Percentiles rank a stretch among this genome's conserved stretches.
phyloP scores from a whole-genome alignment of 2,113 vertebrate genomes.

The Tyto alba region DNA sequence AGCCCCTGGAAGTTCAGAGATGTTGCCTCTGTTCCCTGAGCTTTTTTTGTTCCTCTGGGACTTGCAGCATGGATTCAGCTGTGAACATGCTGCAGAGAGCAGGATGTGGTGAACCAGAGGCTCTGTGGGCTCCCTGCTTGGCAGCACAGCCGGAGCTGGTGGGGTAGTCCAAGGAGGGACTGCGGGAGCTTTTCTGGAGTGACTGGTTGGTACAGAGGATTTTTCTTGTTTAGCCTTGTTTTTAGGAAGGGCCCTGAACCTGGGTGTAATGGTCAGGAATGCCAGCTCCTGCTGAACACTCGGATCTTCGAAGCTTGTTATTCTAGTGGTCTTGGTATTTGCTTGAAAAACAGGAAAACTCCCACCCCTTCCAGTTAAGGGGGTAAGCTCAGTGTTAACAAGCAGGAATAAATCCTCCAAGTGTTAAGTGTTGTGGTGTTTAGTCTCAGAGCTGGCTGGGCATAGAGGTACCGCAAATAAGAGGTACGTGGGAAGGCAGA shows the following conservation, averaged over 20 bases:
- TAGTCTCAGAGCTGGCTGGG: background rate
- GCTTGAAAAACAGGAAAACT: background rate
- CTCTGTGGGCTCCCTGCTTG: constrained; percentile 20
- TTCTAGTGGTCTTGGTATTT: background rate
- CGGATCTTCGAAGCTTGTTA: background rate
- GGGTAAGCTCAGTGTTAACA: background rate
- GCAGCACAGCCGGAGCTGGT: background rate
- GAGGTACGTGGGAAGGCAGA: background rate
- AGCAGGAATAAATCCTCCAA: background rate
- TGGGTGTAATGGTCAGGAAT: background rate
- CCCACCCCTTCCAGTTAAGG: background rate
- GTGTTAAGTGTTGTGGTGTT: background rate
- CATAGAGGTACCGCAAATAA: background rate
- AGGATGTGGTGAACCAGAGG: constrained; percentile 46
- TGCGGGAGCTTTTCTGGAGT: background rate
- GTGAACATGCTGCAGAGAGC: background rate
- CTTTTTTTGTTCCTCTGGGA: background rate
- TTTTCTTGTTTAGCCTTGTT: background rate
- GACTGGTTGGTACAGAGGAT: background rate
- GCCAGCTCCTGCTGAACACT: background rate
- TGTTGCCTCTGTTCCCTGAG: background rate
- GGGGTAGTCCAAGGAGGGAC: background rate
- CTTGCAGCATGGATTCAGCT: background rate
- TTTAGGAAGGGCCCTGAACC: background rate
- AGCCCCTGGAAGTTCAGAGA: constrained; percentile 4